Percentiles rank a stretch among this genome's conserved stretches.
Evolutionary conservation across 2,797 vertebrate genomes (phyloP).

Genomic region (Anguilla anguilla): DNA sequence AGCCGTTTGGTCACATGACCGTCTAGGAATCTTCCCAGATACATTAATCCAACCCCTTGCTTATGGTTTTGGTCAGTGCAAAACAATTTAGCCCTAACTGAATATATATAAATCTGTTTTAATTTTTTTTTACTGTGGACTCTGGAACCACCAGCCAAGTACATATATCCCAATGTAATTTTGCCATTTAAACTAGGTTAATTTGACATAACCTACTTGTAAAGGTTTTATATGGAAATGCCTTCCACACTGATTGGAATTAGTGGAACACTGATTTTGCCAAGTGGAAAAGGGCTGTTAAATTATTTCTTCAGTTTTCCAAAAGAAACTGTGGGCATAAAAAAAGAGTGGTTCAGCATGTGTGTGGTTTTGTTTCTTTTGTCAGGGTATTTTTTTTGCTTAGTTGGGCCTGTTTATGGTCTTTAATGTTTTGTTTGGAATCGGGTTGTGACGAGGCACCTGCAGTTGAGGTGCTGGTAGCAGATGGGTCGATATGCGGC

Average conservation of each 20-base stretch:
- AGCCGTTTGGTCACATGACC: not conserved
- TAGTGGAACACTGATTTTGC: too few relatives aligned
- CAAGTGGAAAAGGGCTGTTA: not conserved
- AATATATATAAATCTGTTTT: not conserved
- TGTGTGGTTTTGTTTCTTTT: not conserved
- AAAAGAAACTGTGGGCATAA: not conserved
- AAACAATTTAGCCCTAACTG: not conserved
- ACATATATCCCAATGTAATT: not conserved
- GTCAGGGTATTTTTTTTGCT: not conserved
- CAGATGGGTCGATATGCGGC: not conserved
- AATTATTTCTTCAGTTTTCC: not conserved
- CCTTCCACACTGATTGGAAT: not conserved
- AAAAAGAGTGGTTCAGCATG: not conserved
- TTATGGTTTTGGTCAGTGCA: not conserved
- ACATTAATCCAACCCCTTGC: not conserved
- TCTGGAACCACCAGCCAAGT: not conserved
- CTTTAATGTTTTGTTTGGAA: not conserved
- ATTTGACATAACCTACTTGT: not conserved
- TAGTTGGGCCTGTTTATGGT: not conserved
- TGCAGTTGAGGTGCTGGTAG: not conserved
- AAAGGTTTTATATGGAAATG: not conserved
- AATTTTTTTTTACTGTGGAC: not conserved
- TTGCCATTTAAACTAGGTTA: not conserved
- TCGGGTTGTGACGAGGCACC: not conserved
- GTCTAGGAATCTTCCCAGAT: not conserved